Conservation (phyloP, 2,113 vertebrate species). For the Tenrec ecaudatus region DNA sequence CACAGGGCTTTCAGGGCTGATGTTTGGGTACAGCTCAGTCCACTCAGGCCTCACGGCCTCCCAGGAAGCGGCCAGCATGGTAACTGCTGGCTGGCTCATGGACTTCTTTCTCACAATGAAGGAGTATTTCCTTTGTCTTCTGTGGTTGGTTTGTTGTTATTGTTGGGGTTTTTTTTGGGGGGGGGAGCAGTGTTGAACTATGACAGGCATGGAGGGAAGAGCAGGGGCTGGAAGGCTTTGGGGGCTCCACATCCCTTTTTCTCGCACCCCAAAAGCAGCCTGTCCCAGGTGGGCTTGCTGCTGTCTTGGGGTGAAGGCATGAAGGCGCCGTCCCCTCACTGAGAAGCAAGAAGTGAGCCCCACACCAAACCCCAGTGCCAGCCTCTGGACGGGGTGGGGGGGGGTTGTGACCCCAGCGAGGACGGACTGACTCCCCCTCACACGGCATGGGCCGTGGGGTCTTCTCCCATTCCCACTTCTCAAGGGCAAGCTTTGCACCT, state of each 20-base stretch:
- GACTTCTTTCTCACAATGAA: background rate
- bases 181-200: background rate
- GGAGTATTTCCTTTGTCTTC: background rate
- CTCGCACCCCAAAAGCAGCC: background rate
- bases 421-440: background rate
- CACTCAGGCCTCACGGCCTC: background rate
- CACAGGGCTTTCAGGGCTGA: background rate
- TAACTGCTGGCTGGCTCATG: background rate
- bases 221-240: background rate
- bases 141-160: no score
- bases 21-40: background rate
- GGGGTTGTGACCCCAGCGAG: slow-evolving; percentile 38
- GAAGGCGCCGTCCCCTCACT: no score
- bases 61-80: background rate
- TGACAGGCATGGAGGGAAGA: background rate
- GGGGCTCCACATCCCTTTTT: background rate
- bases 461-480: background rate
- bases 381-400: background rate
- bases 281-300: background rate
- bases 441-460: background rate
- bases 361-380: background rate
- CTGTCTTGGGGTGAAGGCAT: background rate
- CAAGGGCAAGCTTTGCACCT: background rate
- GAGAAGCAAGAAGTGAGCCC: background rate
- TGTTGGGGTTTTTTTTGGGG: background rate